These are phyloP conservation scores for Acrocyrtus sp. DNA, from an alignment of 2,888 invertebrate genomes.

Conservation along the genomic window DNA sequence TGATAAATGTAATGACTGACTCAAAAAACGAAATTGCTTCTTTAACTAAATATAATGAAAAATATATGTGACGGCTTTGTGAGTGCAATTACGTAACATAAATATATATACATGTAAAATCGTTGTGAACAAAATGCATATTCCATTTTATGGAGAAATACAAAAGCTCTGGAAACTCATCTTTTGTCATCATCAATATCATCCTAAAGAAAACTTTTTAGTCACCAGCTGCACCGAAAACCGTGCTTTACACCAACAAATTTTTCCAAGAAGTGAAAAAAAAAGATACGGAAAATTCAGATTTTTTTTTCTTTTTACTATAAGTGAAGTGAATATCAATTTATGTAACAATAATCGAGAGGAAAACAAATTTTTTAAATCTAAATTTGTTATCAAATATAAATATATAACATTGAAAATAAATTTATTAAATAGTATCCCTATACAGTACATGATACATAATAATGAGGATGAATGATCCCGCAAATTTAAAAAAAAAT, in stretches of 20 bases:
- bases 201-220: too few species aligned
- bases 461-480: not conserved
- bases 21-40: slow-evolving; percentile 42
- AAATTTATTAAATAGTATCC: too few species aligned
- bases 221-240: too few species aligned
- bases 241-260: not conserved
- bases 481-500: not conserved
- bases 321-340: too few species aligned
- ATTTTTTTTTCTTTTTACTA: not conserved
- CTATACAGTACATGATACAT: too few species aligned
- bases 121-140: not conserved
- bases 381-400: too few species aligned
- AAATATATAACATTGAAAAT: too few species aligned
- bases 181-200: too few species aligned
- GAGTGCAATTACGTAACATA: slow-evolving; percentile 19
- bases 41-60: slow-evolving; percentile 39
- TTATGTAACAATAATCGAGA: too few species aligned
- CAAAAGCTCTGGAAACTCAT: not conserved
- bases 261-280: not conserved
- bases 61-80: slow-evolving; percentile 30
- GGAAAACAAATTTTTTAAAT: too few species aligned
- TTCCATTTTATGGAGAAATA: not conserved
- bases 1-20: slow-evolving; percentile 62
- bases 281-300: not conserved
- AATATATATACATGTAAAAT: slow-evolving; percentile 14